Evolutionary conservation across 2,888 invertebrate species (phyloP).

Genomic region (Troides oblongomaculatus): DNA sequence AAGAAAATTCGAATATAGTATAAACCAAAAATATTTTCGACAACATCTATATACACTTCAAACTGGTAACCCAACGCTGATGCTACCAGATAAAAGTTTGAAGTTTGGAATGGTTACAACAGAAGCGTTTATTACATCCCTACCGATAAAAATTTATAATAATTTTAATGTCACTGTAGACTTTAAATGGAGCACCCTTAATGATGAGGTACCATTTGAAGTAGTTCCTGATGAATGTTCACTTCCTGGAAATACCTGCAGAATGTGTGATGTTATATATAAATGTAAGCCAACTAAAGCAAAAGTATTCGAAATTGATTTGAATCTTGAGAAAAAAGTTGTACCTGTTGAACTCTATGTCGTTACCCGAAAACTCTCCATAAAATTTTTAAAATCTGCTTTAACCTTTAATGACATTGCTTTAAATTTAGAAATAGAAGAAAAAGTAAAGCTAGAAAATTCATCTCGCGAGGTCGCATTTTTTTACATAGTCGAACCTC

Average conservation of each 20-base stretch:
- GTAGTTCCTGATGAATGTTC: conserved; percentile 57
- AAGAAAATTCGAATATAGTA: conserved; percentile 55
- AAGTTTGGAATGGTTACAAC: conserved; percentile 73
- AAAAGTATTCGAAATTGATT: conserved; percentile 62
- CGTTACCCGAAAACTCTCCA: conserved; percentile 61
- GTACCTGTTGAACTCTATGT: conserved; percentile 60
- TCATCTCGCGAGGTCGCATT: conserved; percentile 74
- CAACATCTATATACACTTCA: conserved; percentile 56
- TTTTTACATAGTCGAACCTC: conserved; percentile 74
- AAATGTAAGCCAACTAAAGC: conserved; percentile 59
- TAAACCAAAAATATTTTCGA: conserved; percentile 55
- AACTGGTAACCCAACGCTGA: conserved; percentile 54
- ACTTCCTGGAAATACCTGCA: conserved; percentile 53
- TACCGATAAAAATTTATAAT: conserved; percentile 62
- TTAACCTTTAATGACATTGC: conserved; percentile 66
- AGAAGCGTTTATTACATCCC: conserved; percentile 63
- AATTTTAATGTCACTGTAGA: conserved; percentile 57
- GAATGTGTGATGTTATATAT: conserved; percentile 62
- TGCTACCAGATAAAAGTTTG: conserved; percentile 53
- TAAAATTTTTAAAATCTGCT: conserved; percentile 62
- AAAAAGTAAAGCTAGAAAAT: conserved; percentile 75
- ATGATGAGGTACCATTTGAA: conserved; percentile 61
- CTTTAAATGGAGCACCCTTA: conserved; percentile 57
- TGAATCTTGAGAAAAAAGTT: conserved; percentile 41
- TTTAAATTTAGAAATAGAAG: conserved; percentile 60